Evolutionary conservation across 2,113 vertebrate species (phyloP), one percentile per base, ranked within the genome.

Genomic region (Muscicapa adusta): DNA sequence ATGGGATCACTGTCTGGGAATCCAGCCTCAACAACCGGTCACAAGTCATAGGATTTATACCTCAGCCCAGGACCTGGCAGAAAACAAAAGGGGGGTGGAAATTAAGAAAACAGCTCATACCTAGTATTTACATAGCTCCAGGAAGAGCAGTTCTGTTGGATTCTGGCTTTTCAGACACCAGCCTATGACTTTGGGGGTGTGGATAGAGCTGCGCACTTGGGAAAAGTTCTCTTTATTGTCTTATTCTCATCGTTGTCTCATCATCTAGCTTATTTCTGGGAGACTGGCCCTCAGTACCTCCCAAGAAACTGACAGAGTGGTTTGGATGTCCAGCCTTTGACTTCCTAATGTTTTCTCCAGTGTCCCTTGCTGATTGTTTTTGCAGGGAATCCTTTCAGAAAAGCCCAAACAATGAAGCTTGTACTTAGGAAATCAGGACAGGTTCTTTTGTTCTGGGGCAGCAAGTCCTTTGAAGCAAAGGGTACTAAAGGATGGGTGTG

Each of bases 131-230:
- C 11, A 15, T 14, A 14, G 36, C 42, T 38, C 28, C 8, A 14
- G 33, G 38, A 79, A 56, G 23, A 73, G 10, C 19, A 38, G n/a
- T 23, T 31, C 22, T 66, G 5, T 53, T 67, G 73, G 33, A 34
- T 48, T 36, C 29, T 47, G 68, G 16, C 43, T 86, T 63, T 34
- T 67, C 40, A 65, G 58, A 43, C 56, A 88, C 18, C 36, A 71
- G 24, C 38, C 33, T 17, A 23, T 0, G 0, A 8, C 26, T 65
- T 51, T 80, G 6, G 42, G 15, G 34, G 1, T 54, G 6, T 83
- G 53, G 22, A 20, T 18, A 56, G 29, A 56, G 24, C 33, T 33
- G 53, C 20, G 36, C 9, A 13, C 71, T 79, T 92, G 12, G 19
- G 31, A 48, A 18, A 67, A 60, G 18, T 42, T 75, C 14, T 88